Percentiles rank a stretch among this genome's conserved stretches.
These are phyloP conservation scores for Eutolmus rufibarbis DNA, from an alignment of 2,888 invertebrate genomes.

Conservation along the genomic window DNA sequence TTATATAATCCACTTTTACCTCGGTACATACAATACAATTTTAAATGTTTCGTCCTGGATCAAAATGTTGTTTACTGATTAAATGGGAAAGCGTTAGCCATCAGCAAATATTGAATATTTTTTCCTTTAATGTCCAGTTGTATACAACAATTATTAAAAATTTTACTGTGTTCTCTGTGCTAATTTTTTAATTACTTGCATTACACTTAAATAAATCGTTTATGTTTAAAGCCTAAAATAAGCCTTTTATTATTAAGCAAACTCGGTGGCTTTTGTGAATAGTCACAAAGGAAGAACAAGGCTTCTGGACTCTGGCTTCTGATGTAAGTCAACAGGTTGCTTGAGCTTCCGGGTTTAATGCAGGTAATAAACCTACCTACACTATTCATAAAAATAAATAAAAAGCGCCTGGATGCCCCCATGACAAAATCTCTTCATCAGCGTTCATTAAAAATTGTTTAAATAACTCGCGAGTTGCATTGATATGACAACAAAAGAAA, in stretches of 20 bases:
- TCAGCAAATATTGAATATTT: too few relatives aligned
- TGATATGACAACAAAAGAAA: not conserved
- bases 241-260: not conserved
- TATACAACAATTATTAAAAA: too few relatives aligned
- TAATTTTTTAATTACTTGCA: too few relatives aligned
- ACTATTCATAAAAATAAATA: not conserved
- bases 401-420: not conserved
- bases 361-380: not conserved
- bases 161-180: too few relatives aligned
- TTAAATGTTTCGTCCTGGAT: too few relatives aligned
- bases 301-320: not conserved
- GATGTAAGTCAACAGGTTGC: not conserved
- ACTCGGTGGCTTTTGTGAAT: not conserved
- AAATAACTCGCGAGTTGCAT: not conserved
- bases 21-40: too few relatives aligned
- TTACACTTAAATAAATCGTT: not conserved
- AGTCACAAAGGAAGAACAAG: not conserved
- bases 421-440: not conserved
- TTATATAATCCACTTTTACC: too few relatives aligned
- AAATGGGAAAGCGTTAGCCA: too few relatives aligned
- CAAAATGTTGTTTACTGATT: too few relatives aligned
- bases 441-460: not conserved
- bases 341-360: not conserved
- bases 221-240: not conserved
- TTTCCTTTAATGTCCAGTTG: too few relatives aligned